These are phyloP conservation scores for Arion vulgaris DNA, from an alignment of 1,140 invertebrate genomes.

Conservation along the genomic window DNA sequence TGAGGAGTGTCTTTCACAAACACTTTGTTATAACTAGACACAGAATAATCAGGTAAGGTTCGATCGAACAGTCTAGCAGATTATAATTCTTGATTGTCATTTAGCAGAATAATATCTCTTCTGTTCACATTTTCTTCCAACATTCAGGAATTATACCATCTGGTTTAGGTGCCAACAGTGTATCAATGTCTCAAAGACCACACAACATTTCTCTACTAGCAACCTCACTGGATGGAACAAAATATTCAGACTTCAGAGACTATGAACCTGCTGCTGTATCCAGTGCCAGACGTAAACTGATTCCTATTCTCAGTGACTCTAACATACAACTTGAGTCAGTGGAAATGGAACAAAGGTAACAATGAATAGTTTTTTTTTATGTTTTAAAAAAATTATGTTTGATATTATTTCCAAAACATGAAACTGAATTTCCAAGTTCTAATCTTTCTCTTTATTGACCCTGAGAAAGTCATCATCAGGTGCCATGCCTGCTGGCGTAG, in stretches of 20 bases:
- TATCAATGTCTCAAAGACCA: background rate
- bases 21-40: no score
- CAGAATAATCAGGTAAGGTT: no score
- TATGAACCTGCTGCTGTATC: slow-evolving; percentile 49
- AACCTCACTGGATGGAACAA: slow-evolving; percentile 7
- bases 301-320: slow-evolving; percentile 42
- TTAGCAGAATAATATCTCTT: no score
- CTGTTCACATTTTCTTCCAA: background rate
- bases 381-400: background rate
- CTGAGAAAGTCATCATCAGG: no score
- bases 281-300: slow-evolving; percentile 35
- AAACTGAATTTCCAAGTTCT: background rate
- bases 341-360: slow-evolving; percentile 59
- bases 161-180: background rate
- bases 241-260: slow-evolving; percentile 46
- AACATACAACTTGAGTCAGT: slow-evolving; percentile 29
- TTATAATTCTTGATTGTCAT: no score
- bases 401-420: background rate
- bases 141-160: background rate
- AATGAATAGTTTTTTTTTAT: background rate
- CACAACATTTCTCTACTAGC: slow-evolving; percentile 2
- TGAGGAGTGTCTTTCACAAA: no score
- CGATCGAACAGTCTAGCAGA: no score
- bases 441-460: background rate
- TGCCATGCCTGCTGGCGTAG: no score